These are phyloP conservation scores for Folsomia manolachei DNA, from an alignment of 2,888 invertebrate species.

Conservation along the genomic window DNA sequence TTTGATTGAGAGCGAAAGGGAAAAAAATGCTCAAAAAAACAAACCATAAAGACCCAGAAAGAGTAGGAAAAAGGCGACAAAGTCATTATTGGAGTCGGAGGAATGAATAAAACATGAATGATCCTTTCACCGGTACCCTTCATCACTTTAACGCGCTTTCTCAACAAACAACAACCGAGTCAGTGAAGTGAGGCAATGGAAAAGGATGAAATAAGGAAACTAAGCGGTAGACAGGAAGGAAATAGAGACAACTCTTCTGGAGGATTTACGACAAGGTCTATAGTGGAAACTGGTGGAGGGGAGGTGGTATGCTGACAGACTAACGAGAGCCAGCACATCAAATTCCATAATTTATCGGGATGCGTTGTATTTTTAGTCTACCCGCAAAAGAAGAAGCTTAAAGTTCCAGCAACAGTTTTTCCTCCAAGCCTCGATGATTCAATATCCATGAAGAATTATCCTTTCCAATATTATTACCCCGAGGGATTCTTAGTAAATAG, in stretches of 20 bases:
- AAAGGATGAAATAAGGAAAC: no score
- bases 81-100: background rate
- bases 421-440: no score
- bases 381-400: background rate
- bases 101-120: background rate
- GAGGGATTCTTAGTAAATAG: no score
- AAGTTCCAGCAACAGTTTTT: no score
- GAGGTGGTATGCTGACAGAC: background rate
- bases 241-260: background rate
- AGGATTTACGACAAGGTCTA: background rate
- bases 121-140: background rate
- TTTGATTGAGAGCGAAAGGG: no score
- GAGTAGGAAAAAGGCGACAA: background rate
- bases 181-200: background rate
- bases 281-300: no score
- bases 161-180: background rate
- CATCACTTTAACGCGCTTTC: background rate
- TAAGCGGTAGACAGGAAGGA: no score
- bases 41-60: no score
- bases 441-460: no score
- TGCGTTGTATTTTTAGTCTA: background rate
- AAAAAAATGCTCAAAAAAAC: no score
- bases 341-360: conserved; percentile 3
- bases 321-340: conserved; percentile 2
- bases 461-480: no score